Evolutionary conservation across 2,888 invertebrate genomes (phyloP).

Genomic region (Troilus luridus): DNA sequence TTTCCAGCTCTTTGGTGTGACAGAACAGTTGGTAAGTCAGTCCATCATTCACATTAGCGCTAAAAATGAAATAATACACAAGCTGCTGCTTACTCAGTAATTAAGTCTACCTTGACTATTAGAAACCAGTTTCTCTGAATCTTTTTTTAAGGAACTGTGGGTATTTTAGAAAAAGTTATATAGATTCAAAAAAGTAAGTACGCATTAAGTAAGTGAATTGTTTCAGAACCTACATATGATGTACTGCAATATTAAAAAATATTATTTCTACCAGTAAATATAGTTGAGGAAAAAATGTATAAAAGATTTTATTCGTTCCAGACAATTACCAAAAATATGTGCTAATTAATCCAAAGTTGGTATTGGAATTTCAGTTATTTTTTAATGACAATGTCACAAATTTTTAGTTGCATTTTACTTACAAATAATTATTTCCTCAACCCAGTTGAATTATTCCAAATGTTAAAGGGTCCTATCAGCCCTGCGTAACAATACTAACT

Average conservation of each 20-base stretch:
- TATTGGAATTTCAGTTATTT: not conserved
- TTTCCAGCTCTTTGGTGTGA: not conserved
- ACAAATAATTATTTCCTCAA: not conserved
- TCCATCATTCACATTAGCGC: no score
- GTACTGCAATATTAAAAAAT: not conserved
- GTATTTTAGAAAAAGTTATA: not conserved
- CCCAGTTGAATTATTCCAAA: not conserved
- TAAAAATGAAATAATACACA: not conserved
- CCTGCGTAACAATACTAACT: conserved; percentile 28
- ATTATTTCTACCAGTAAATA: not conserved
- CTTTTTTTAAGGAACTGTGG: not conserved
- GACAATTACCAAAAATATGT: not conserved
- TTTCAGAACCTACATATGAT: not conserved
- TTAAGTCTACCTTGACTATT: conserved; percentile 9
- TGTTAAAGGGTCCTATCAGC: not conserved
- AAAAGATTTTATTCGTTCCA: not conserved
- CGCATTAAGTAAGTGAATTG: not conserved
- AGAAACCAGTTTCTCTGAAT: conserved; percentile 26
- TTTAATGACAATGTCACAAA: not conserved
- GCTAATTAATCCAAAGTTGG: not conserved
- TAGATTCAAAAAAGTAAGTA: not conserved
- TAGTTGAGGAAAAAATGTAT: not conserved
- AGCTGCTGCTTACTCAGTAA: not conserved
- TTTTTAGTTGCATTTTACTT: not conserved
- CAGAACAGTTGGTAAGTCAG: not conserved